A percentile compares a stretch with the other conserved stretches of the same genome.
These are phyloP conservation scores for Squalus acanthias DNA, from an alignment of 2,797 vertebrate genomes.

Conservation along the genomic window DNA sequence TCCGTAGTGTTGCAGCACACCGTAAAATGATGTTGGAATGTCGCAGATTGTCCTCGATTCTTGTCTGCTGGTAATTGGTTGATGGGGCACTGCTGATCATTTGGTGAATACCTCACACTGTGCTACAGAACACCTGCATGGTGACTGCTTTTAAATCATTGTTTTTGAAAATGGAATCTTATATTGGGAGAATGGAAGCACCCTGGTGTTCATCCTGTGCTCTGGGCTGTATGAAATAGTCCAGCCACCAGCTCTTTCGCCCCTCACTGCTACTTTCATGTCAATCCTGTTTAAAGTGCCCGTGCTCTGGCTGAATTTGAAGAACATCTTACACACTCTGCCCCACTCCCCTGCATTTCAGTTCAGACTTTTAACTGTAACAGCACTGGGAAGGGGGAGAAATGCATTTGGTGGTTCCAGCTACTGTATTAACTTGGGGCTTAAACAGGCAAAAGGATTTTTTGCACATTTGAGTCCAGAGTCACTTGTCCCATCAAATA, in stretches of 20 bases:
- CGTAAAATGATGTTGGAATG: neutral
- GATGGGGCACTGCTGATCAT: neutral
- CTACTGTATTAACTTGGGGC: neutral
- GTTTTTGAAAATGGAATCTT: neutral
- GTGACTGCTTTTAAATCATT: neutral
- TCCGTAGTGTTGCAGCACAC: neutral
- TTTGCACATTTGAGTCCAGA: neutral
- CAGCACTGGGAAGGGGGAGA: neutral
- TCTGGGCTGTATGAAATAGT: neutral
- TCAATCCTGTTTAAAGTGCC: neutral
- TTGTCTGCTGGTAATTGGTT: neutral
- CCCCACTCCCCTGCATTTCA: neutral
- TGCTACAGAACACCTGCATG: neutral
- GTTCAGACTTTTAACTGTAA: neutral
- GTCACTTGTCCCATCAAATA: neutral
- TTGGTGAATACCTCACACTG: neutral
- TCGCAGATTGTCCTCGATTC: neutral
- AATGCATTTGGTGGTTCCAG: neutral
- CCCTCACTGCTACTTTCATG: neutral
- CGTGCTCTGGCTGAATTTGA: neutral
- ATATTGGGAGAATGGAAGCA: neutral
- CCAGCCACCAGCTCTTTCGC: neutral
- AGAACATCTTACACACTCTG: neutral
- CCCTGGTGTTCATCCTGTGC: neutral
- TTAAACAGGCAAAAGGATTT: neutral